These are phyloP conservation scores for Morone chrysops DNA, from an alignment of 2,113 vertebrate species.

Conservation along the genomic window DNA sequence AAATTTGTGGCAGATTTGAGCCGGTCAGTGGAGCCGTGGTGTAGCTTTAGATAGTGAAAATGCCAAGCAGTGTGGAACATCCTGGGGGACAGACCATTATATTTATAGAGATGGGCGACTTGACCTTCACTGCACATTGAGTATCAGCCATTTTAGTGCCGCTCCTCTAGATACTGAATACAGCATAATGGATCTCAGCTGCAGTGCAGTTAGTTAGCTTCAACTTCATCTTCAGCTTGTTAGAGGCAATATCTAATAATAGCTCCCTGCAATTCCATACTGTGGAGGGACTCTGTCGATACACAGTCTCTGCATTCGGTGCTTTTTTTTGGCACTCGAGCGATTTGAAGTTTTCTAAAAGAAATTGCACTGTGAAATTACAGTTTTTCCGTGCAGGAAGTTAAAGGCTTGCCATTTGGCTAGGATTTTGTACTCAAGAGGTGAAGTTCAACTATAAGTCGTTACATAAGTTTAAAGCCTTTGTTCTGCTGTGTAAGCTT, in stretches of 20 bases:
- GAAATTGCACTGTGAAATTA: constrained; percentile 55
- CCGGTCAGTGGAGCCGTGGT: constrained; percentile 59
- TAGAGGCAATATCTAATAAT: constrained; percentile 74
- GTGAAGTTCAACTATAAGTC: constrained; percentile 34
- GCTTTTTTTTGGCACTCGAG: constrained; percentile 15
- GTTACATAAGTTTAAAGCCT: constrained; percentile 46
- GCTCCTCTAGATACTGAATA: constrained; percentile 70
- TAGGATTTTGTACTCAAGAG: constrained; percentile 19
- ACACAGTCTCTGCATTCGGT: constrained; percentile 34
- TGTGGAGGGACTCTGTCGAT: constrained; percentile 57
- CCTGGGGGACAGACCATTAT: constrained; percentile 79
- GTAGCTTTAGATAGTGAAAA: constrained; percentile 69
- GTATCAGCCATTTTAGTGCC: constrained; percentile 81
- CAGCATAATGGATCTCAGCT: constrained; percentile 75
- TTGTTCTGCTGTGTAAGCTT: constrained; percentile 53
- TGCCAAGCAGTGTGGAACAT: constrained; percentile 74
- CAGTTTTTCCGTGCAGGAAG: constrained; percentile 32
- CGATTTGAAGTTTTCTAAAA: constrained; percentile 13
- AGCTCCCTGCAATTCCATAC: constrained; percentile 76
- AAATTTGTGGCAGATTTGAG: constrained; percentile 69
- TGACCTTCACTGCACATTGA: constrained; percentile 82
- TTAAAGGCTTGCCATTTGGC: constrained; percentile 13
- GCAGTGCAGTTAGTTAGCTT: constrained; percentile 76
- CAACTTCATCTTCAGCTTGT: constrained; percentile 72
- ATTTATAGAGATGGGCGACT: constrained; percentile 79